Evolutionary conservation across 2,888 invertebrate species (phyloP), one percentile per base, ranked within the genome.

Genomic region (Aspidapion aeneum): DNA sequence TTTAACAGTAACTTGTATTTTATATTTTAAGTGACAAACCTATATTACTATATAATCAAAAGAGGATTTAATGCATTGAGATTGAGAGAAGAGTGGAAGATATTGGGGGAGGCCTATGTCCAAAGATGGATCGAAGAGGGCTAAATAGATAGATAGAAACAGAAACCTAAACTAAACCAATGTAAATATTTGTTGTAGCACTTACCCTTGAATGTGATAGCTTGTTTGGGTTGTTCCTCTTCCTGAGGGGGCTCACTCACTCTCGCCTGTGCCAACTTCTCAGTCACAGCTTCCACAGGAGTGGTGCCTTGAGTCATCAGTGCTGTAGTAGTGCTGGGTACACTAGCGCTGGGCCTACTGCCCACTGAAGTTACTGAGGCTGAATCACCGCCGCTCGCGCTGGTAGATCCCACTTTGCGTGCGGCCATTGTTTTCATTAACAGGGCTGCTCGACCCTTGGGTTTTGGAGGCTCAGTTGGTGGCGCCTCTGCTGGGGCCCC

Each of bases 391-490:
- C 20, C 22, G 17, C 50, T 22, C 35, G 60, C 2, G 58, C 20
- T 35, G 17, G 55, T 22, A 48, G 60, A 58, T 19, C 74, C 73
- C 22, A 73, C 71, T 66, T 68, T 70, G 21, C 63, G 65, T 7
- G 67, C 61, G 57, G 69, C 64, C 20, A 66, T 65, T 55, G 72
- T 71, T 57, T 70, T 72, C 3, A 75, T 50, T 7, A 79, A 63
- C 5, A 76, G 51, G 0, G 77, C 76, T 16, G 79, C 78, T 61
- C 79, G 67, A n/a, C 78, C 79, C 63, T 73, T 70, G 3, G 77
- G 74, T 66, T 74, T 74, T 3, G 76, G 75, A 2, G 73, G 71
- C 55, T 66, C 65, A 16, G 66, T 68, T 54, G 59, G 60, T 1
- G 54, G 54, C n/a, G 62, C 19, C 52, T 63, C 67, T 57, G 64